Evolutionary conservation across 2,888 invertebrate genomes (phyloP), one percentile per base, ranked within the genome.

Genomic region (Rhogogaster chlorosoma): DNA sequence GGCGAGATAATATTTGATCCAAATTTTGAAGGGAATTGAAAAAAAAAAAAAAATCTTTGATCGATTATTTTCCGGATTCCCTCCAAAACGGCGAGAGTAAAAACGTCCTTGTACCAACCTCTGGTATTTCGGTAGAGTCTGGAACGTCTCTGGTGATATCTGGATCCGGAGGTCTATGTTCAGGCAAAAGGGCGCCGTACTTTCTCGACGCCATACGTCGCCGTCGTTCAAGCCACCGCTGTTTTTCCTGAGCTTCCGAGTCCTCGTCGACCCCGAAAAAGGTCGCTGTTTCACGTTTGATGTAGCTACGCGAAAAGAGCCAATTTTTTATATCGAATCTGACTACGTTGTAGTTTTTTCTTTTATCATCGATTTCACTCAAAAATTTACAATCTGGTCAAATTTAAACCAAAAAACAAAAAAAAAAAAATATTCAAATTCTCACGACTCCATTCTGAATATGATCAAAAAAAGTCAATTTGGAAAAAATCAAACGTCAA

Each of bases 251-350:
- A 89, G 95, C 95, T 92, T 97, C 97, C 89, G 96, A 96, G 89
- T 96, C 96, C 90, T 96, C 96, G 91, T 97, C 96, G 85, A 98
- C 96, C 29, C 98, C 98, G 93, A 98, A 98, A 94, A 98, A 98
- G 89, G 96, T 96, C 85, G 97, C 97, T 85, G 97, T 97, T 93
- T 97, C 97, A 88, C 96, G 95, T 92, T 96, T 97, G 91, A 98
- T 96, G 93, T 96, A 97, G 91, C 95, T 95, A 89, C 18, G 12
- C 6, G 49, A 67, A 64, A 12, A 22, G 18, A 78, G 0, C 36
- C 2, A 36, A 70, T 70, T 29, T 7, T 70, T 18, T 0, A 9
- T 18, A 57, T n/a, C n/a, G n/a, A n/a, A n/a, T n/a, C n/a, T n/a
- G n/a, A n/a, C n/a, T n/a, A n/a, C n/a, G n/a, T n/a, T n/a, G n/a